A percentile compares a stretch with the other conserved stretches of the same genome.
These are phyloP conservation scores for Alosa sapidissima DNA, from an alignment of 2,797 vertebrate species.

Conservation along the genomic window DNA sequence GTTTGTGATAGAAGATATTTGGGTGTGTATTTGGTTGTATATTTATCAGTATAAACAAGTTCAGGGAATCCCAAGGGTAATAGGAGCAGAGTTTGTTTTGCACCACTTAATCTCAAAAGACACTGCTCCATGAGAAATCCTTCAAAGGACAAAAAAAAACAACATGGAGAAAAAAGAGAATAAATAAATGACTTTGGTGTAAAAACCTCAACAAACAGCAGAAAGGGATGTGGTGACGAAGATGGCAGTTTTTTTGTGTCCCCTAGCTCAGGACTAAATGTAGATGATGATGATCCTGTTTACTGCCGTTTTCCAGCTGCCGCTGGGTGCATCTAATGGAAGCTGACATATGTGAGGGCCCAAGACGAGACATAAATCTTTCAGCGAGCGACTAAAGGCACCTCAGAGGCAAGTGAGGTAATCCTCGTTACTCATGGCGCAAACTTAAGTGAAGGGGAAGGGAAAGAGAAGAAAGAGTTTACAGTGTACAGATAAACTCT, in stretches of 20 bases:
- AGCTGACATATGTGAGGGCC: constrained; percentile 69
- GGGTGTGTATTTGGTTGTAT: neutral
- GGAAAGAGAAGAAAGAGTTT: neutral
- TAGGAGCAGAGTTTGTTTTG: constrained; percentile 6
- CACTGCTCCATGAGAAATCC: neutral
- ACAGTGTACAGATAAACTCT: neutral
- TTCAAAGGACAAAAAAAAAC: neutral
- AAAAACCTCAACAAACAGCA: neutral
- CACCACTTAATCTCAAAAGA: constrained; percentile 5
- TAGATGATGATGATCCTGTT: constrained; percentile 67
- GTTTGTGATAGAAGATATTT: neutral
- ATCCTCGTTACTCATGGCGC: neutral
- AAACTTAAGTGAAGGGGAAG: neutral
- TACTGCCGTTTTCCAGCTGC: constrained; percentile 69
- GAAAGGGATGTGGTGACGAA: constrained; percentile 30
- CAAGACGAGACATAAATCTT: constrained; percentile 69
- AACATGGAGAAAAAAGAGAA: neutral
- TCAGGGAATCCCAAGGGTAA: neutral
- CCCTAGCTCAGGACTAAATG: constrained; percentile 43
- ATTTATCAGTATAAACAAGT: neutral
- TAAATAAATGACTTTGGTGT: neutral
- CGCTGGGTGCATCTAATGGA: constrained; percentile 67
- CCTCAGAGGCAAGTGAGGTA: neutral
- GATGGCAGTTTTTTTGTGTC: constrained; percentile 26
- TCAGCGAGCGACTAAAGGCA: constrained; percentile 43